Evolutionary conservation across 1,140 invertebrate genomes (phyloP).

Genomic region (Heliothis subflexa): DNA sequence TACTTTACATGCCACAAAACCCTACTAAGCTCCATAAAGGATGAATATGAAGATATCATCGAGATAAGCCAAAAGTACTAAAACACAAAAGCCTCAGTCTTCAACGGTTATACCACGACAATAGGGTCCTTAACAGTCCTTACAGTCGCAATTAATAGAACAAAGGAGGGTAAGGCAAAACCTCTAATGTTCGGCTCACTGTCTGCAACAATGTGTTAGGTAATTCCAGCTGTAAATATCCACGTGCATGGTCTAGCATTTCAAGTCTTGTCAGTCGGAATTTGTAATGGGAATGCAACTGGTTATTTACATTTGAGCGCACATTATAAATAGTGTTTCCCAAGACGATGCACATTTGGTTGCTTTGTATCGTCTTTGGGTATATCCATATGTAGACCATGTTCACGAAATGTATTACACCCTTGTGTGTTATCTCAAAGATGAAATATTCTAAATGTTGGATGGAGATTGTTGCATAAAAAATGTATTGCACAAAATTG

Average conservation of each 20-base stretch:
- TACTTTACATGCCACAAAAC: constrained; percentile 1
- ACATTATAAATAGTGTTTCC: constrained; percentile 2
- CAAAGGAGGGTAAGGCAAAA: constrained; percentile 59
- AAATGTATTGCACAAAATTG: not conserved
- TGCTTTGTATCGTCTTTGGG: not conserved
- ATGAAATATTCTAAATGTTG: too few relatives aligned
- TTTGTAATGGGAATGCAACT: constrained; percentile 27
- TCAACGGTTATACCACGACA: constrained; percentile 57
- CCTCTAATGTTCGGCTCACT: constrained; percentile 59
- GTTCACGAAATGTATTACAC: too few relatives aligned
- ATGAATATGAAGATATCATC: constrained; percentile 47
- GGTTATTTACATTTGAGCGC: constrained; percentile 11
- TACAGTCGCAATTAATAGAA: constrained; percentile 67
- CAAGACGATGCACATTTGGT: not conserved
- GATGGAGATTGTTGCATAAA: too few relatives aligned
- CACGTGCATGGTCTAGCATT: not conserved
- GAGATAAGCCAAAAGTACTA: constrained; percentile 54
- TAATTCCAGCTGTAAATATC: constrained; percentile 54
- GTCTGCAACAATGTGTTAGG: constrained; percentile 56
- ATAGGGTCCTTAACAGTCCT: constrained; percentile 57
- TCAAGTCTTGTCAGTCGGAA: not conserved
- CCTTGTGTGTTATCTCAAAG: too few relatives aligned
- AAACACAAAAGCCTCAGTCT: constrained; percentile 60
- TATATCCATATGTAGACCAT: too few relatives aligned
- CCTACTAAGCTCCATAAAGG: not conserved